Conservation (phyloP, 2,888 invertebrate genomes). For the Eristalinus sepulchralis region DNA sequence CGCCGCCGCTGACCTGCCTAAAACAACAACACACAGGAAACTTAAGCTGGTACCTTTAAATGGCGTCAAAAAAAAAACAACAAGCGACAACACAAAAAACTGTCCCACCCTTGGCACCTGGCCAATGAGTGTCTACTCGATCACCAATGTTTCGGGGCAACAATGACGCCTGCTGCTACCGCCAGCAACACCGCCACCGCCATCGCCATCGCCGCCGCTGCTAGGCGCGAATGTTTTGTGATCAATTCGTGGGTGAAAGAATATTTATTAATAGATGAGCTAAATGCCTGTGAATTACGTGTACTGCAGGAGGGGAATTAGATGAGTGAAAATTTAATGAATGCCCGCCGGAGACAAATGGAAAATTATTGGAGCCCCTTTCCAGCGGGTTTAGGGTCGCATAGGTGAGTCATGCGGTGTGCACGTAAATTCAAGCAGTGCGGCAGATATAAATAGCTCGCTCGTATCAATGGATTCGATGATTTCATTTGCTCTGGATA, state of each 20-base stretch:
- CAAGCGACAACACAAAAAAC: neutral
- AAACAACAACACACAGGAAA: neutral
- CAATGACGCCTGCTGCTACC: neutral
- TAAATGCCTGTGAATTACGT: slow-evolving; percentile 13
- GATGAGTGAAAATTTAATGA: neutral
- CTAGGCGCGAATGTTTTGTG: slow-evolving; percentile 44
- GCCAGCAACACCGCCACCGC: neutral
- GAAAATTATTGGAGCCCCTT: neutral
- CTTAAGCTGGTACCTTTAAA: slow-evolving; percentile 5
- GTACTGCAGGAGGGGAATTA: neutral
- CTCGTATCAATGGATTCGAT: neutral
- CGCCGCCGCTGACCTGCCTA: no score
- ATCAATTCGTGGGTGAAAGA: slow-evolving; percentile 54
- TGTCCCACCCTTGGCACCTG: slow-evolving; percentile 31
- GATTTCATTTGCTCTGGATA: neutral
- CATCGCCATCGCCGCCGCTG: neutral
- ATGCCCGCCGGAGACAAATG: neutral
- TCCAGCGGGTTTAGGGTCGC: neutral
- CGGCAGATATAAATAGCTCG: neutral
- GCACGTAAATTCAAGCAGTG: neutral
- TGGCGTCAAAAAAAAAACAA: neutral
- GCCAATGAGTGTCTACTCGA: slow-evolving; percentile 16
- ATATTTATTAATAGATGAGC: slow-evolving; percentile 59
- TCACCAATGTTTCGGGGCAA: neutral
- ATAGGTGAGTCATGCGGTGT: neutral